Conservation (phyloP, 2,888 invertebrate species). For the Ornithoptera priamus region DNA sequence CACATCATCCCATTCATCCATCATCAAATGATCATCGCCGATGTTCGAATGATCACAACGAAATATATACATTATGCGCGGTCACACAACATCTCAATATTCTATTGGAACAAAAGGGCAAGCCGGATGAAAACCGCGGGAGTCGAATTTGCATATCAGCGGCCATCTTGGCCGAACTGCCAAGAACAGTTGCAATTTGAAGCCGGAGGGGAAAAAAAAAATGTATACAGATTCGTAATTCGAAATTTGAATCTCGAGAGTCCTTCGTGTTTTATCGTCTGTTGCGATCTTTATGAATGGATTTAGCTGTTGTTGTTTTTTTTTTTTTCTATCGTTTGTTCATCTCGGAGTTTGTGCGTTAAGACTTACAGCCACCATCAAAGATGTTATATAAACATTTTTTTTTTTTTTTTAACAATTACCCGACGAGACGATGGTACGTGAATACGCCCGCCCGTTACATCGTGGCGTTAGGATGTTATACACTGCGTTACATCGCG, state of each 20-base stretch:
- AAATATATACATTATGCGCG: slow-evolving; percentile 44
- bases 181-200: slow-evolving; percentile 42
- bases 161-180: slow-evolving; percentile 47
- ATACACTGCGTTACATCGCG: too few species aligned
- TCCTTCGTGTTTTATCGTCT: slow-evolving; percentile 23
- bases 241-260: slow-evolving; percentile 46
- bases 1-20: slow-evolving; percentile 6
- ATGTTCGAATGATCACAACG: slow-evolving; percentile 15
- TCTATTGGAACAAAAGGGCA: slow-evolving; percentile 43
- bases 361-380: too few species aligned
- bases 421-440: too few species aligned
- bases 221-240: slow-evolving; percentile 29
- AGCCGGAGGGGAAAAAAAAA: slow-evolving; percentile 36
- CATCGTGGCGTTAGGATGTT: too few species aligned
- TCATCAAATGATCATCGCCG: slow-evolving; percentile 20
- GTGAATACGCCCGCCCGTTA: too few species aligned
- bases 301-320: neutral
- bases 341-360: too few species aligned
- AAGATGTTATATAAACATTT: too few species aligned
- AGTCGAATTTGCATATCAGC: slow-evolving; percentile 52
- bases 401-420: too few species aligned
- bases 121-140: slow-evolving; percentile 50
- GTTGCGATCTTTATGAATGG: slow-evolving; percentile 25
- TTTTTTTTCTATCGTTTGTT: too few species aligned
- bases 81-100: slow-evolving; percentile 40